Base-by-base conservation (phyloP, 2,797 vertebrate genomes). In the Rhabdophis nuchalis region DNA sequence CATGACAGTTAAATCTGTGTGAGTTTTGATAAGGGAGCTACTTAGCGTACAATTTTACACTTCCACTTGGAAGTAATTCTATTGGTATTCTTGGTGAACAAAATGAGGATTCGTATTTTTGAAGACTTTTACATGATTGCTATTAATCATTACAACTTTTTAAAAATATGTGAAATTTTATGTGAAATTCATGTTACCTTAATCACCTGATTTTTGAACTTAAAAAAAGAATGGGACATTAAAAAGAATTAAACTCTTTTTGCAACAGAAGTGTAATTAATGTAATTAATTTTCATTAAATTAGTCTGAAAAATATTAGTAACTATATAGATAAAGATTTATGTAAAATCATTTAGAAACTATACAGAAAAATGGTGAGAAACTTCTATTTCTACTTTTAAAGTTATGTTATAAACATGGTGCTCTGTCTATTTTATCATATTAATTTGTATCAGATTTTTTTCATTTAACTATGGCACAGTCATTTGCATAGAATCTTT, bases 401-500 rank as follows among this genome's bases (percentile, higher is more conserved):
- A 82, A 46, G 23, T 25, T 82, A 72, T 72, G 77, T 46, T 82
- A 46, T 82, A 82, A 82, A 46, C 93, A 92, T 0, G 92, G 86
- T 92, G 93, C 85, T 87, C 64, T 29, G n/a, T 41, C 57, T n/a
- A 56, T 4, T 68, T 94, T 91, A 91, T 9, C 58, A 92, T 91
- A 87, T 87, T 4, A 6, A 46, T 77, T 94, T 92, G 58, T 56
- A 41, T 36, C 61, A 93, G 77, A 56, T 0, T 25, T 77, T 92
- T 60, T 91, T 82, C 90, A 95, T 93, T 58, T 95, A 93, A 86
- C 94, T 87, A 2, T 52, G 25, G 85, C 36, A 14, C 12, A 90
- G 52, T 86, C 46, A 93, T 96, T 94, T 93, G 1, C 87, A 94
- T 46, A 91, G 92, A 92, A 46, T 82, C 77, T 25, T 82, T 82